These are phyloP conservation scores for Pseudoatta argentina DNA, from an alignment of 1,140 invertebrate species.

Conservation along the genomic window DNA sequence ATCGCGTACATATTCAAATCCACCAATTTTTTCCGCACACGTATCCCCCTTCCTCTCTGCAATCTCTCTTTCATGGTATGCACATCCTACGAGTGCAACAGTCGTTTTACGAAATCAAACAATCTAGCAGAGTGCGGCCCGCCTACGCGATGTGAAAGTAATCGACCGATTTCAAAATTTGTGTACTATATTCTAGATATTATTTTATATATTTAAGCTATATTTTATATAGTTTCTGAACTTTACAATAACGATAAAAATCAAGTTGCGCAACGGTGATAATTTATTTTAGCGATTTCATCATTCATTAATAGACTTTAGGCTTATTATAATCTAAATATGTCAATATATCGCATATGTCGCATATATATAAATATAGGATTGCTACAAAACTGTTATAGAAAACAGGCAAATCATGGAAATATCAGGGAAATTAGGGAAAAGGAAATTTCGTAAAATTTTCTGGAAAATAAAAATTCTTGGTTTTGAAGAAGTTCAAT, in stretches of 20 bases:
- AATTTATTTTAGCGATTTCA: not conserved
- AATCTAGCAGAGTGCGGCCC: constrained; percentile 10
- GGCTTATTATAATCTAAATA: not conserved
- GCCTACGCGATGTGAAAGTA: constrained; percentile 29
- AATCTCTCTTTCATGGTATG: constrained; percentile 21
- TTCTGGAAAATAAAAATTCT: too few species aligned
- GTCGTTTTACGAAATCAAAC: constrained; percentile 53
- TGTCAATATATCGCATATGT: too few species aligned
- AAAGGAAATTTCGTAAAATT: too few species aligned
- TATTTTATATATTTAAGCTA: not conserved
- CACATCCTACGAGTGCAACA: constrained; percentile 50
- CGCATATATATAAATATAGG: too few species aligned
- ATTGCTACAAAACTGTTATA: too few species aligned
- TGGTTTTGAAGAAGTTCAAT: too few species aligned
- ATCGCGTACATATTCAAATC: constrained; percentile 29
- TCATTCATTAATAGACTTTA: constrained; percentile 5
- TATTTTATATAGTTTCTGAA: not conserved
- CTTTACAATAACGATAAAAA: not conserved
- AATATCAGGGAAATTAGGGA: too few species aligned
- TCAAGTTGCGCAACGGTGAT: constrained; percentile 5
- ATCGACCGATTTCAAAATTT: constrained; percentile 35
- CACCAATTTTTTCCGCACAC: constrained; percentile 51
- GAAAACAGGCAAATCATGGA: too few species aligned
- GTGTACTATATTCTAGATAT: not conserved
- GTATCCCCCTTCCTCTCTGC: not conserved